A percentile compares a stretch with the other conserved stretches of the same genome.
phyloP scores from a whole-genome alignment of 2,888 invertebrate genomes.

The Deilephila elpenor region DNA sequence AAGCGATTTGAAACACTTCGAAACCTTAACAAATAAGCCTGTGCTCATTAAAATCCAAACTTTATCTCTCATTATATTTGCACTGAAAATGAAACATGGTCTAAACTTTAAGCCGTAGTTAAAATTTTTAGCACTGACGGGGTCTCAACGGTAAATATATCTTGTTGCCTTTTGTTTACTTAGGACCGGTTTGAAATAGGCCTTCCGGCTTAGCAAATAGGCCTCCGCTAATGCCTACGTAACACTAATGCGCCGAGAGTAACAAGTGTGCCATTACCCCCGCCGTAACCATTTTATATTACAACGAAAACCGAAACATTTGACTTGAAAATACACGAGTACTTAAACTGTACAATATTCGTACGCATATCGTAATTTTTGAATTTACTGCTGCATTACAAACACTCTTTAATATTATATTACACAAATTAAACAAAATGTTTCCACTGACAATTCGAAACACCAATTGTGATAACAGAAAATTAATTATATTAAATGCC shows the following conservation, averaged over 20 bases:
- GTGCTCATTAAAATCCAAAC: conserved; percentile 25
- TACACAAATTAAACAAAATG: background rate
- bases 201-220: conserved; percentile 47
- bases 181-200: conserved; percentile 50
- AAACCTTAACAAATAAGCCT: conserved; percentile 18
- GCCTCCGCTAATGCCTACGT: conserved; percentile 32
- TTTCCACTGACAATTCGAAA: background rate
- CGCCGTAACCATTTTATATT: background rate
- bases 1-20: conserved; percentile 19
- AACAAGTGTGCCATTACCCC: conserved; percentile 8
- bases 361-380: no score
- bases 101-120: conserved; percentile 40
- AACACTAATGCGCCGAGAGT: conserved; percentile 32
- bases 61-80: conserved; percentile 42
- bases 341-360: no score
- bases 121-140: conserved; percentile 45
- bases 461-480: background rate
- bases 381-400: no score
- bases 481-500: background rate
- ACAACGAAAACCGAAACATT: background rate
- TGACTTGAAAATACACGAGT: background rate
- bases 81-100: conserved; percentile 43
- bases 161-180: conserved; percentile 52
- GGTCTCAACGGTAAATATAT: conserved; percentile 50
- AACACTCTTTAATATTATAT: background rate